Base-by-base conservation (phyloP, 2,888 invertebrate genomes). In the Drosophila gaucha region DNA sequence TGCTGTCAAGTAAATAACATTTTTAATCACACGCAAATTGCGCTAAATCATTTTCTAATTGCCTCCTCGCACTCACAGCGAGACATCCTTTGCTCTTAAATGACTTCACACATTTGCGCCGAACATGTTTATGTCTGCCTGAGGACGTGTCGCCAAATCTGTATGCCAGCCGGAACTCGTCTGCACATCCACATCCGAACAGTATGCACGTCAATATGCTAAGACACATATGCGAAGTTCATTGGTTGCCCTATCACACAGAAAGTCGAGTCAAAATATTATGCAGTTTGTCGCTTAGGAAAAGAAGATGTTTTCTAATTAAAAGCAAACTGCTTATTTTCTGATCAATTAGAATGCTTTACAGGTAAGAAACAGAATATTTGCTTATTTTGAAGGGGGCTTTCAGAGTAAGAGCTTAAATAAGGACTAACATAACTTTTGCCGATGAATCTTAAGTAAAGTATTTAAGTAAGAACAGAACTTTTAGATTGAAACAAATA, bases 31-130 rank as follows among this genome's bases (percentile, higher is more conserved):
- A 73, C 38, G 71, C 74, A 73, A 77, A 83, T 78, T 80, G 76
- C 55, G 65, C 70, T 74, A 65, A 83, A 83, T 83, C 77, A 80
- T 83, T 80, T 80, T 77, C 80, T 83, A 84, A 84, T 83, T 85
- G 77, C 71, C 85, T 70, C 26, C 36, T 28, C 26, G 20, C 60
- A 26, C 20, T 16, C 24, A 57, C 55, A 57, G 43, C 51, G 22
- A 30, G 56, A 47, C 63, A 54, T 67, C 60, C 26, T 51, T 62
- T 41, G 36, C 44, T 66, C 44, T 22, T 46, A 66, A 79, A 75
- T 75, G 73, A 73, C 72, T 78, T 79, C 66, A 54, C 77, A 79
- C 77, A 75, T 78, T 67, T 60, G 44, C 64, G 44, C 55, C 33
- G 28, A 51, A 35, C 74, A 63, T 74, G 78, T 54, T 71, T 67